Percentiles rank a stretch among this genome's conserved stretches.
Conservation (phyloP, 2,113 vertebrate species). For the Varanus komodoensis region DNA sequence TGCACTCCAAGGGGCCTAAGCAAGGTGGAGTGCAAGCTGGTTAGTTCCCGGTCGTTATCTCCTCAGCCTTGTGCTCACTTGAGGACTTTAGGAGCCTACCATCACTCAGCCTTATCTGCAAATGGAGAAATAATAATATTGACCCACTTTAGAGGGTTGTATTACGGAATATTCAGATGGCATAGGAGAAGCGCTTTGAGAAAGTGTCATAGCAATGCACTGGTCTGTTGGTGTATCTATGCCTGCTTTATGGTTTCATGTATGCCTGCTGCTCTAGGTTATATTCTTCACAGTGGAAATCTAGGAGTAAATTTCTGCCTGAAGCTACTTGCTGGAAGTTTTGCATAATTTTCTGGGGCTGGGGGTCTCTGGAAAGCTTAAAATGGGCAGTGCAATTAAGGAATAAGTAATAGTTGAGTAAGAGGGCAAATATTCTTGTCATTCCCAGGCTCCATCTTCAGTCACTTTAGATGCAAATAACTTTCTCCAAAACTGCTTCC, state of each 20-base stretch:
- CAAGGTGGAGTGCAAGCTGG: not conserved
- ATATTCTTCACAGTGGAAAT: not conserved
- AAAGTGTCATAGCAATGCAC: not conserved
- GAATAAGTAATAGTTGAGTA: no score
- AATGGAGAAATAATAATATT: not conserved
- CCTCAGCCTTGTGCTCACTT: not conserved
- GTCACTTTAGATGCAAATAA: not conserved
- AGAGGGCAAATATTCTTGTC: not conserved
- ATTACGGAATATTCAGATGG: not conserved
- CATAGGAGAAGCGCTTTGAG: not conserved
- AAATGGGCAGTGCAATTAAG: not conserved
- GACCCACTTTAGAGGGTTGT: not conserved
- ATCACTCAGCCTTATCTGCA: not conserved
- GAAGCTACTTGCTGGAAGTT: not conserved
- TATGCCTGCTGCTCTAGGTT: not conserved
- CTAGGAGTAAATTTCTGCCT: not conserved
- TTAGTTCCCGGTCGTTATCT: not conserved
- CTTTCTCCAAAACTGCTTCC: not conserved
- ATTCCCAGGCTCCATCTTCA: not conserved
- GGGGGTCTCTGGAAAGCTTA: not conserved
- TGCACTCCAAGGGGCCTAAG: no score
- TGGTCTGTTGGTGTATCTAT: no score
- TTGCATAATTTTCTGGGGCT: not conserved
- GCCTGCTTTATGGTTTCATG: not conserved
- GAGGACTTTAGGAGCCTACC: not conserved